Evolutionary conservation across 2,888 invertebrate genomes (phyloP).

Genomic region (Criorhina ranunculi): DNA sequence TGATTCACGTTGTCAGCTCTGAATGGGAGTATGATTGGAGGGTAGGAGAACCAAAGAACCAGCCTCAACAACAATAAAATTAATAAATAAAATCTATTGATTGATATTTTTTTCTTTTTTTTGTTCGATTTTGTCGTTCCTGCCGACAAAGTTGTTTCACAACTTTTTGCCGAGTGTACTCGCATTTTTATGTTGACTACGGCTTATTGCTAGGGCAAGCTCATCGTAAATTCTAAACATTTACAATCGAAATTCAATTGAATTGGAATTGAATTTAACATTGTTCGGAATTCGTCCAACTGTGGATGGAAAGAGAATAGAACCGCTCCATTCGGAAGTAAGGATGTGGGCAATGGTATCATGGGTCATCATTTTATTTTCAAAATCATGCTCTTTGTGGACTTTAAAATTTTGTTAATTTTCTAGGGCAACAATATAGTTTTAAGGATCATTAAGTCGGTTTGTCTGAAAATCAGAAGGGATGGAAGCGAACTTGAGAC

Average conservation of each 20-base stretch:
- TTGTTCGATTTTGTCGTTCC: neutral
- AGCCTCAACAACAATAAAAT: slow-evolving; percentile 40
- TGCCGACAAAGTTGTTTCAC: slow-evolving; percentile 7
- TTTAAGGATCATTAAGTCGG: too few species aligned
- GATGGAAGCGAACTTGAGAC: too few species aligned
- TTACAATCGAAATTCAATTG: slow-evolving; percentile 56
- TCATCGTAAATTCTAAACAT: slow-evolving; percentile 60
- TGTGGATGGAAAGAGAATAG: neutral
- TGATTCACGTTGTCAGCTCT: slow-evolving; percentile 1
- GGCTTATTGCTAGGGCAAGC: slow-evolving; percentile 1
- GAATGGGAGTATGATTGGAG: slow-evolving; percentile 50
- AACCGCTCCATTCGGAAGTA: too few species aligned
- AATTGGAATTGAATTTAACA: slow-evolving; percentile 56
- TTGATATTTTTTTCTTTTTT: slow-evolving; percentile 12
- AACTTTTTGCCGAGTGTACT: slow-evolving; percentile 13
- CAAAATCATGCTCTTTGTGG: neutral
- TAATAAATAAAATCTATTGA: slow-evolving; percentile 38
- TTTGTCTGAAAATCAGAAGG: too few species aligned
- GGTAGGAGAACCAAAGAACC: neutral
- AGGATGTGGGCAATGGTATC: neutral
- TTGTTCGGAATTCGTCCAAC: slow-evolving; percentile 3
- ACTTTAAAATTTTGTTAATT: too few species aligned
- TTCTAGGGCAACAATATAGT: too few species aligned
- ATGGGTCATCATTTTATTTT: neutral
- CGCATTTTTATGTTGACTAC: slow-evolving; percentile 1